phyloP scores from a whole-genome alignment of 2,888 invertebrate genomes.

The Sclerodermus sp. region DNA sequence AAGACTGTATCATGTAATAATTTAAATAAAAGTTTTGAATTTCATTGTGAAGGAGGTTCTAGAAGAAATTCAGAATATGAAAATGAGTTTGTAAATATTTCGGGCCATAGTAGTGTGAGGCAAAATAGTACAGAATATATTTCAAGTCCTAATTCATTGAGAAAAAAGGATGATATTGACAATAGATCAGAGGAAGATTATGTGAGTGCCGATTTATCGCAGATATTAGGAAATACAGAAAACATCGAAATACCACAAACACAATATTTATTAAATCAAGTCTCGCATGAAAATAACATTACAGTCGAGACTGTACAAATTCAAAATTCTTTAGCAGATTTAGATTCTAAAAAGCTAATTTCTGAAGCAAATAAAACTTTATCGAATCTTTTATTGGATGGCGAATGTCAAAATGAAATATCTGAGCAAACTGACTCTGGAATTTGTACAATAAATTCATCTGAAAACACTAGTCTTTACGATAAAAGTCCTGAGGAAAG shows the following conservation, averaged over 20 bases:
- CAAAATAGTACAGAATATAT: background rate
- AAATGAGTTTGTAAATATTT: background rate
- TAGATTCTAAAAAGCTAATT: slow-evolving; percentile 53
- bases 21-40: no score
- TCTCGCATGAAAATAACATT: slow-evolving; percentile 47
- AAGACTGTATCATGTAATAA: no score
- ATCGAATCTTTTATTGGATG: slow-evolving; percentile 59
- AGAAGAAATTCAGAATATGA: background rate
- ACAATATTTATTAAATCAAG: slow-evolving; percentile 65
- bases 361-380: slow-evolving; percentile 53
- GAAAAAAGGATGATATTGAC: background rate
- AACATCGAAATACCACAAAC: slow-evolving; percentile 64
- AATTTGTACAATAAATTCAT: slow-evolving; percentile 64
- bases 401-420: slow-evolving; percentile 62
- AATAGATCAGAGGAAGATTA: slow-evolving; percentile 27
- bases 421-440: slow-evolving; percentile 70
- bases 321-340: slow-evolving; percentile 51
- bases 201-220: slow-evolving; percentile 37
- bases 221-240: slow-evolving; percentile 52
- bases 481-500: slow-evolving; percentile 56
- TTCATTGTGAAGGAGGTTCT: background rate
- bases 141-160: background rate
- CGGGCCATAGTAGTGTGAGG: background rate
- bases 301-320: slow-evolving; percentile 39
- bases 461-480: slow-evolving; percentile 69